These are phyloP conservation scores for Drosophila saltans DNA, from an alignment of 1,140 invertebrate genomes.

Conservation along the genomic window DNA sequence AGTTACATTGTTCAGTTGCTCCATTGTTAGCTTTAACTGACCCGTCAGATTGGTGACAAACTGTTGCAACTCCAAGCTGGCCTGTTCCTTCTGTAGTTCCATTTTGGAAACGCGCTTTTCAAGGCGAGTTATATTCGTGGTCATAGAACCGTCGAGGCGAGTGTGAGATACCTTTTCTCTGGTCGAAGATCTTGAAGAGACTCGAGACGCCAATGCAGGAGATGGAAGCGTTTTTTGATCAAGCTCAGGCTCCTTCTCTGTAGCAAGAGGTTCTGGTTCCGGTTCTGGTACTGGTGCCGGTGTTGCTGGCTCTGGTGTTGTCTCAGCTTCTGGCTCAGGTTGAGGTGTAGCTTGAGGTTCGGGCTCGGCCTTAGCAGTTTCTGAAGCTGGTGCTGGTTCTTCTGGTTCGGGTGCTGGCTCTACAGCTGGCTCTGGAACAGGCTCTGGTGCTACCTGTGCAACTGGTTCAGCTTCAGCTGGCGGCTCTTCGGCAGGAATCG, in stretches of 20 bases:
- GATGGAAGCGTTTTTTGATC: not conserved
- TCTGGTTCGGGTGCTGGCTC: not conserved
- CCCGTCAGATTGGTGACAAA: constrained; percentile 38
- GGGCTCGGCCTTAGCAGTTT: not conserved
- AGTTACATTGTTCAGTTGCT: constrained; percentile 69
- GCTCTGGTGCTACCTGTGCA: not conserved
- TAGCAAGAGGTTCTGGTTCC: not conserved
- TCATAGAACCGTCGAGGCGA: constrained; percentile 38
- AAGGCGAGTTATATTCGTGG: constrained; percentile 30
- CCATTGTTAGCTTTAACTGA: constrained; percentile 66
- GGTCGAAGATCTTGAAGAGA: constrained; percentile 42
- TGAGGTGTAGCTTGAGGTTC: not conserved
- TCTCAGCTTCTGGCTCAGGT: constrained; percentile 6
- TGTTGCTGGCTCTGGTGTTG: not conserved
- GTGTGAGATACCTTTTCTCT: not conserved
- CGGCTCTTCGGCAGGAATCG: constrained; percentile 11
- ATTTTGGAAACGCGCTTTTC: constrained; percentile 56
- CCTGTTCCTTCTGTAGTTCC: constrained; percentile 59
- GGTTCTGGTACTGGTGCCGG: not conserved
- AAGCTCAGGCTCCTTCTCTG: not conserved
- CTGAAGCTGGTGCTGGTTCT: not conserved
- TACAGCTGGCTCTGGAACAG: not conserved
- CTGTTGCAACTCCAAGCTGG: constrained; percentile 34
- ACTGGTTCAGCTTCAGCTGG: constrained; percentile 15
- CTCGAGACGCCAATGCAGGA: not conserved